Evolutionary conservation across 2,797 vertebrate genomes (phyloP).

Genomic region (Spheniscus humboldti): DNA sequence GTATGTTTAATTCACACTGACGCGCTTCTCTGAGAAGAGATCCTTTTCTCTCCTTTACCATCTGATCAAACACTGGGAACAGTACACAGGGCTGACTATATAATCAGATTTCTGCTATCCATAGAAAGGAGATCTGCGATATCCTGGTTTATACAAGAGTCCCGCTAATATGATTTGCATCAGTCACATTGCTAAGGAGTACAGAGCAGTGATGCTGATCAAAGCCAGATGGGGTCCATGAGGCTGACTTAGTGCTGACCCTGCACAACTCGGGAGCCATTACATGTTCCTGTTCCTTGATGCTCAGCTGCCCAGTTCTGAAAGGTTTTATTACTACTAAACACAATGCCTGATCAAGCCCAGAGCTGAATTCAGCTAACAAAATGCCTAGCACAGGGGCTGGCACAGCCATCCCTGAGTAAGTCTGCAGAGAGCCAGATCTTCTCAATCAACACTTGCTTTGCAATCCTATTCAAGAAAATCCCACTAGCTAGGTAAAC

Average conservation of each 20-base stretch:
- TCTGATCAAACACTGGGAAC: background rate
- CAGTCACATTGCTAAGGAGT: background rate
- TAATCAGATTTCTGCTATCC: background rate
- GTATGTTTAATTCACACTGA: background rate
- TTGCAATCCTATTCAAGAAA: accelerated
- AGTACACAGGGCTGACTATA: background rate
- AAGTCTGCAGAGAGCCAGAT: background rate
- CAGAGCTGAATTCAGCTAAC: accelerated
- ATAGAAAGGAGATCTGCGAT: background rate
- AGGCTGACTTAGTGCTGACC: background rate
- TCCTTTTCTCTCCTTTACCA: background rate
- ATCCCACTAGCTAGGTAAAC: accelerated
- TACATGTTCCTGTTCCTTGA: accelerated
- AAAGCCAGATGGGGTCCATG: background rate
- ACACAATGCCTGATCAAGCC: background rate
- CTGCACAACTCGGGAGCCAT: accelerated
- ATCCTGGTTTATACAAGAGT: background rate
- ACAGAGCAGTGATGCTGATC: background rate
- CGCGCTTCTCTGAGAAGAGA: background rate
- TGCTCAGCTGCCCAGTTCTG: background rate
- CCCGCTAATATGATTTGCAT: background rate
- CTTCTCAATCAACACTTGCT: background rate
- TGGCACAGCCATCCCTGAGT: background rate
- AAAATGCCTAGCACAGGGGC: background rate
- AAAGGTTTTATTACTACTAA: background rate